Percentiles rank a stretch among this genome's conserved stretches.
phyloP scores from a whole-genome alignment of 2,888 invertebrate genomes.

The Megaustenia siamemsis region DNA sequence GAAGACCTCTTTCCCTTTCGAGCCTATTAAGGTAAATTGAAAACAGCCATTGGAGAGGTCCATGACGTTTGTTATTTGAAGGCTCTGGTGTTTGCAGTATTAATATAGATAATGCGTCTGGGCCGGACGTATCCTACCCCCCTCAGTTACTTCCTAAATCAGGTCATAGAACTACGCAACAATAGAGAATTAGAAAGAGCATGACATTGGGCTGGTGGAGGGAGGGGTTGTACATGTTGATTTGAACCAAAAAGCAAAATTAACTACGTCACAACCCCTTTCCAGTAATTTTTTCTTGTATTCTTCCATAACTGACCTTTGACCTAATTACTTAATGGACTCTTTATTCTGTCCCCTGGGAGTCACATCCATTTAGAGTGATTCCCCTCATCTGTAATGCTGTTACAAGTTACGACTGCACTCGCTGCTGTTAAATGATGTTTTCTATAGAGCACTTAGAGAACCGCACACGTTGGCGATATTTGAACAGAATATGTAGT shows the following conservation, averaged over 20 bases:
- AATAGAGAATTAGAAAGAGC: background rate
- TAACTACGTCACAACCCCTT: constrained; percentile 13
- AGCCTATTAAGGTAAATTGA: constrained; percentile 61
- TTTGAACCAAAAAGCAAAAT: constrained; percentile 23
- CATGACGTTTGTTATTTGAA: constrained; percentile 61
- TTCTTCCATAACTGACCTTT: constrained; percentile 36
- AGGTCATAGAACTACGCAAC: background rate
- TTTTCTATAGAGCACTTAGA: too few relatives aligned
- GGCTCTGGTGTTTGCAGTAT: constrained; percentile 62
- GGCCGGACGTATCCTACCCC: constrained; percentile 2
- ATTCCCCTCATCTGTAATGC: background rate
- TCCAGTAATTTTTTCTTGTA: constrained; percentile 30
- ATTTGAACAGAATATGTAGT: background rate
- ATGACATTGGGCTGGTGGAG: background rate
- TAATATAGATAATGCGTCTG: constrained; percentile 64
- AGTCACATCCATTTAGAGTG: constrained; percentile 26
- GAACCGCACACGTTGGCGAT: background rate
- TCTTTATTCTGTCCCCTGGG: background rate
- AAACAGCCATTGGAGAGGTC: constrained; percentile 54
- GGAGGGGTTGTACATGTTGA: constrained; percentile 31
- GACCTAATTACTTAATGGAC: constrained; percentile 53
- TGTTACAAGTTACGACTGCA: background rate
- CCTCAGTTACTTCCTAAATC: constrained; percentile 2
- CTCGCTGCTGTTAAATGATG: too few relatives aligned
- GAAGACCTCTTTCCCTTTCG: constrained; percentile 55